Base-by-base conservation (phyloP, 30 jellyfish, hydroid and myxozoan species). In the Sanderia malayensis region DNA sequence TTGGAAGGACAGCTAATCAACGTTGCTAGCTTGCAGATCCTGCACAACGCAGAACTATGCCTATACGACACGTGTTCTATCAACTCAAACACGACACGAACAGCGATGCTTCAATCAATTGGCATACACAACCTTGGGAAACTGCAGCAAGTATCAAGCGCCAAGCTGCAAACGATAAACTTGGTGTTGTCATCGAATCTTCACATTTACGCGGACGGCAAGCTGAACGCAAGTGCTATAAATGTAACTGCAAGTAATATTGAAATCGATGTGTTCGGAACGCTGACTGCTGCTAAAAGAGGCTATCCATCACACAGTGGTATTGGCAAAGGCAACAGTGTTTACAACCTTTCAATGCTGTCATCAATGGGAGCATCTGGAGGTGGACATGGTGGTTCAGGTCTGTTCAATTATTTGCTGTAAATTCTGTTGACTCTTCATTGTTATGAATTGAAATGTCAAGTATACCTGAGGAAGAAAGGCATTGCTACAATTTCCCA, bases 201-300 rank as follows among this genome's bases (percentile, higher is more conserved):
- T 64, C 90, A 79, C 32, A 67, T 79, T 3, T 79, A 66, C 58
- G 81, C 82, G 21, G 90, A 82, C 25, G 90, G 82, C 15, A 29
- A 47, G 28, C 64, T 79, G 4, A 79, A 53, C 32, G 82, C 53
- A 1, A 66, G 82, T 33, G 49, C 77, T 17, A n/a, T 79, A 18
- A 37, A 46, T 2, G 81, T 79, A 8, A 79, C 47, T 24, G 90
- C 90, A 19, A 55, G 67, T 20, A 82, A 79, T 68, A 41, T 66
- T 9, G 49, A 55, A 1, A 33, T 79, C 32, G 82, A 67, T 49
- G 83, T 79, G 17, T 82, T 76, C 21, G 82, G 82, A 26, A 34
- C 33, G 67, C 58, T 79, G 10, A 79, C 76, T 0, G 68, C 78
- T 9, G 28, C 90, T 13, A 82, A 76, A 1, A 65, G 82, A 1